Conservation (phyloP, 2,113 vertebrate species). For the Bolborhynchus lineola region DNA sequence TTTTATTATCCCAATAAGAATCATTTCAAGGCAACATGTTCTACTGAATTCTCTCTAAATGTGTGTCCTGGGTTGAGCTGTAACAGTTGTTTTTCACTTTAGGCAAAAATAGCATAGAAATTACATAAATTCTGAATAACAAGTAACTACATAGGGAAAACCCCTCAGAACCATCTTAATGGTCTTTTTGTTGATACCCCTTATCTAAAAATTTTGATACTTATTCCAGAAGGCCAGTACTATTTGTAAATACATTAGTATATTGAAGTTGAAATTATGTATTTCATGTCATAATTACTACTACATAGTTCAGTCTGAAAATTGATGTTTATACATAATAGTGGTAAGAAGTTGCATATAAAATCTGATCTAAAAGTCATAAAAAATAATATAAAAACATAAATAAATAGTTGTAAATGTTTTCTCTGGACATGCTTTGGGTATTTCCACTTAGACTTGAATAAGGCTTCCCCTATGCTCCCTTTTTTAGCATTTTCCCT, state of each 20-base stretch:
- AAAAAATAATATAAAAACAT: background rate
- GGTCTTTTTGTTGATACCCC: background rate
- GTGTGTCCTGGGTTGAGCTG: background rate
- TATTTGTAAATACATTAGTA: background rate
- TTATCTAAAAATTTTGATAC: background rate
- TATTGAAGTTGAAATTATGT: background rate
- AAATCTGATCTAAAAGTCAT: background rate
- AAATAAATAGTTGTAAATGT: background rate
- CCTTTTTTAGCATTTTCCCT: background rate
- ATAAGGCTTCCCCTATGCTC: background rate
- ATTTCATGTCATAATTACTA: background rate
- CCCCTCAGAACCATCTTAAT: background rate
- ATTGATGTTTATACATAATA: background rate
- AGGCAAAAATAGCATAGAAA: background rate
- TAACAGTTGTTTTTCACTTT: background rate
- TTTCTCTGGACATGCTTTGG: background rate
- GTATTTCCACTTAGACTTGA: background rate
- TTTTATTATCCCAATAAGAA: background rate
- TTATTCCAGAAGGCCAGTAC: background rate
- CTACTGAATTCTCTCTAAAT: background rate
- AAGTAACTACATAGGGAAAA: background rate
- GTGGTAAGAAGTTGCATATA: background rate
- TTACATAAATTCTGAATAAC: background rate
- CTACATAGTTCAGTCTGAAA: background rate
- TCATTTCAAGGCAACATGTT: background rate